Conservation (phyloP, 2,113 vertebrate species). For the Hippocampus zosterae region DNA sequence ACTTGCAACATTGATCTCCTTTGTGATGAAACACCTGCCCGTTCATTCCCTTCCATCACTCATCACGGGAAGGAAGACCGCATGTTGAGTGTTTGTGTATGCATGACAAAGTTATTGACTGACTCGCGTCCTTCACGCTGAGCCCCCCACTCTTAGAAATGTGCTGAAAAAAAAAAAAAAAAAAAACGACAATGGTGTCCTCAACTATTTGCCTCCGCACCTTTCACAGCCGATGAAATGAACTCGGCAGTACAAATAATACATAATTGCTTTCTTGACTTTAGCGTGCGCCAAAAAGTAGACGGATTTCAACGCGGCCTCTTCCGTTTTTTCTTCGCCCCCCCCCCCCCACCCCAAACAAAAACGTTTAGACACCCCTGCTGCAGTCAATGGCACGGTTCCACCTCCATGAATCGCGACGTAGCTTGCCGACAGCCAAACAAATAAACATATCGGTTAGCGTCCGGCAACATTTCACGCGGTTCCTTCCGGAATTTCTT, state of each 20-base stretch:
- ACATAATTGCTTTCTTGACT: no score
- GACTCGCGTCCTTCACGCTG: constrained; percentile 9
- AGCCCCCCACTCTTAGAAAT: not conserved
- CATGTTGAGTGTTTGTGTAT: constrained; percentile 5
- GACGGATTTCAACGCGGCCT: no score
- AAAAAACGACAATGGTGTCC: not conserved
- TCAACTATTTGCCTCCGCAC: no score
- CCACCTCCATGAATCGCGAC: no score
- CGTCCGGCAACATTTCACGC: not conserved
- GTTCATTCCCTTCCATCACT: constrained; percentile 48
- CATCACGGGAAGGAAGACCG: constrained; percentile 17
- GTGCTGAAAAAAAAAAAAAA: not conserved
- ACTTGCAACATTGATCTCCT: constrained; percentile 49
- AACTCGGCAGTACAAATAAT: no score
- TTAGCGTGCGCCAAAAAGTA: no score
- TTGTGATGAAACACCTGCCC: constrained; percentile 56
- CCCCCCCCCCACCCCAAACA: no score
- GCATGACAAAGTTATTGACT: constrained; percentile 12
- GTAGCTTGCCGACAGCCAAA: not conserved
- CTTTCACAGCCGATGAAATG: no score
- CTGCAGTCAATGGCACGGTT: not conserved
- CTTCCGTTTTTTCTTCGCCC: no score
- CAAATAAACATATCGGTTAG: not conserved
- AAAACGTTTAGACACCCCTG: not conserved
- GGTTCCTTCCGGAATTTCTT: not conserved